phyloP scores from a whole-genome alignment of 2,888 invertebrate species.

The Eucriotettix oculatus region DNA sequence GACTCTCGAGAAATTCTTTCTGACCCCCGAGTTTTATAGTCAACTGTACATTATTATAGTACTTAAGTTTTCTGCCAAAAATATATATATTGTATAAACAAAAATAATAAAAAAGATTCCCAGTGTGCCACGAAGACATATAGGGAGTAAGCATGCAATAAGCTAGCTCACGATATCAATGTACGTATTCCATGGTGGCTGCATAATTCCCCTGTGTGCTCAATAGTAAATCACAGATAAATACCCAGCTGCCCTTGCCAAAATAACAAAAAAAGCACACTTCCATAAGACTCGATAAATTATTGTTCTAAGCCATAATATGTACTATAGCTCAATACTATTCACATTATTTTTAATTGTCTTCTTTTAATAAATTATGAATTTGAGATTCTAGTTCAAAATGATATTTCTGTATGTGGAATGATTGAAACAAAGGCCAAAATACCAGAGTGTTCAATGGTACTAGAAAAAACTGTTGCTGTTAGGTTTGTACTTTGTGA shows the following conservation, averaged over 20 bases:
- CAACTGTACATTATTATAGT: conserved; percentile 9
- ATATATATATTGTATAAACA: conserved; percentile 1
- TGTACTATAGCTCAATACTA: conserved; percentile 8
- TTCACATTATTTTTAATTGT: conserved; percentile 6
- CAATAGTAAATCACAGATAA: neutral
- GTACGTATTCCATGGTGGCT: conserved; percentile 5
- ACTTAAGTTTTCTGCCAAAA: conserved; percentile 14
- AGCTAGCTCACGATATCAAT: conserved; percentile 11
- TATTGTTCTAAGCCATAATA: conserved; percentile 6
- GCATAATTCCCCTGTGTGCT: neutral
- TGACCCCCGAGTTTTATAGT: conserved; percentile 8
- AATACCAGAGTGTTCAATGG: conserved; percentile 9
- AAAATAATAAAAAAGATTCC: neutral
- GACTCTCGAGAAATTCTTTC: conserved; percentile 8
- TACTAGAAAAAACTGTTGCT: conserved; percentile 9
- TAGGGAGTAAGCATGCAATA: conserved; percentile 11
- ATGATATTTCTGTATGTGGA: conserved; percentile 7
- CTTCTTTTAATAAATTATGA: conserved; percentile 4
- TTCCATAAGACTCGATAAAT: conserved; percentile 7
- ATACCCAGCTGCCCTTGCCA: neutral
- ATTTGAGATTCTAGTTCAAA: conserved; percentile 5
- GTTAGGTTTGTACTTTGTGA: conserved; percentile 10
- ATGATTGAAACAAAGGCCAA: neutral
- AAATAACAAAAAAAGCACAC: neutral
- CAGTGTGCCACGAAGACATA: conserved; percentile 3